Percentiles rank a stretch among this genome's conserved stretches.
Conservation (phyloP, 2,888 invertebrate species). For the Sphecodes monilicornis region DNA sequence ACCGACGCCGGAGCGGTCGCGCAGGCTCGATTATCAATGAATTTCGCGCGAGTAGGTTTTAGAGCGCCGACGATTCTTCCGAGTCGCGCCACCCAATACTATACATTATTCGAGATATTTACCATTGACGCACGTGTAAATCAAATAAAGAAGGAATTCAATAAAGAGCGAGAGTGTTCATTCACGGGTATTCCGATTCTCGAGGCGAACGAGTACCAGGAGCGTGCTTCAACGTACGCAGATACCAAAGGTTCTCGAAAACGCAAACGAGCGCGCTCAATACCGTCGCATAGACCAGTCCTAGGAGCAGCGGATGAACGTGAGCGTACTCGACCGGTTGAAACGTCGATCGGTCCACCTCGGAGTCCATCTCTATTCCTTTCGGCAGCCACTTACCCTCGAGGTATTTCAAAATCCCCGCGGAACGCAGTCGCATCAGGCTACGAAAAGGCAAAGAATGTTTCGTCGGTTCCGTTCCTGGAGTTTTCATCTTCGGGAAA, state of each 20-base stretch:
- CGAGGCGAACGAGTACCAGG: not conserved
- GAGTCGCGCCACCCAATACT: conserved; percentile 23
- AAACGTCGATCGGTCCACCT: conserved; percentile 53
- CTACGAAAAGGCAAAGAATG: conserved; percentile 51
- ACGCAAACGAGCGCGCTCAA: conserved; percentile 73
- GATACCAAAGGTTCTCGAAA: conserved; percentile 72
- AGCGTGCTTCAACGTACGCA: too few species aligned
- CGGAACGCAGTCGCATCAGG: conserved; percentile 79
- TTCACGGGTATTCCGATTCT: not conserved
- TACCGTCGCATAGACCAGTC: conserved; percentile 59
- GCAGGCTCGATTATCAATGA: not conserved
- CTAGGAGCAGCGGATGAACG: conserved; percentile 62
- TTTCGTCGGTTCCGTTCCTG: not conserved
- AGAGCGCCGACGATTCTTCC: conserved; percentile 23
- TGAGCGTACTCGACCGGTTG: conserved; percentile 74
- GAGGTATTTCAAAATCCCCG: conserved; percentile 82
- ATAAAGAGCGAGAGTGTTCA: conserved; percentile 2
- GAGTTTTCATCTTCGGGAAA: not conserved
- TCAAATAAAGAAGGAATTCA: conserved; percentile 48
- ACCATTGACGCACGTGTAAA: conserved; percentile 55
- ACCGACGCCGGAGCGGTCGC: not conserved
- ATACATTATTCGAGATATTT: conserved; percentile 45
- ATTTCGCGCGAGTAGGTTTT: conserved; percentile 20
- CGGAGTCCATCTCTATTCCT: conserved; percentile 54
- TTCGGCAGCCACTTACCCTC: conserved; percentile 81